Percentiles rank a stretch among this genome's conserved stretches.
These are phyloP conservation scores for Mantis religiosa DNA, from an alignment of 2,888 invertebrate genomes.

Conservation along the genomic window DNA sequence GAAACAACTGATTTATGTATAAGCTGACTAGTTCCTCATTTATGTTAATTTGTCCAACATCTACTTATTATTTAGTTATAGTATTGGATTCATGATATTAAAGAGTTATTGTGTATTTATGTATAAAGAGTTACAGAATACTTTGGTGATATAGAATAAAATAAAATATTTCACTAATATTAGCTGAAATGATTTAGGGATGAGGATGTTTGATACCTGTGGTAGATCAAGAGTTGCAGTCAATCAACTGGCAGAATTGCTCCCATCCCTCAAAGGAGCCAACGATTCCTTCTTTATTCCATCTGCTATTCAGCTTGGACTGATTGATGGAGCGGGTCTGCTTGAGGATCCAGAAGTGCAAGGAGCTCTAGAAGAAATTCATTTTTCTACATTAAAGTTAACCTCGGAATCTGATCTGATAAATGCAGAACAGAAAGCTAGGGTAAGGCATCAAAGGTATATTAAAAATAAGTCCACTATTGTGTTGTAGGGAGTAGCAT, in stretches of 20 bases:
- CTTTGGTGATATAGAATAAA: not conserved
- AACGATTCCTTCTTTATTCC: not conserved
- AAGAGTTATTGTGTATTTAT: too few species aligned
- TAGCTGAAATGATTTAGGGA: not conserved
- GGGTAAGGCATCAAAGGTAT: constrained; percentile 23
- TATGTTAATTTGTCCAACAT: too few species aligned
- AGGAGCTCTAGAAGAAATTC: constrained; percentile 15
- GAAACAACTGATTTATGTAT: too few species aligned
- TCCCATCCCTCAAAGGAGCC: constrained; percentile 22
- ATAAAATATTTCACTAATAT: not conserved
- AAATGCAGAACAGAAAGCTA: constrained; percentile 30
- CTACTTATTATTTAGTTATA: too few species aligned
- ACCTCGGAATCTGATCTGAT: constrained; percentile 21
- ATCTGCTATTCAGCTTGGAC: constrained; percentile 20
- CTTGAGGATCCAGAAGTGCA: constrained; percentile 22
- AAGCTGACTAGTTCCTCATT: too few species aligned
- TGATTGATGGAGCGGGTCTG: constrained; percentile 26
- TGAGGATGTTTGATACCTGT: constrained; percentile 25
- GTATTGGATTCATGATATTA: too few species aligned
- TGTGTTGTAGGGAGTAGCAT: too few species aligned
- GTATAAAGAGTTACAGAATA: too few species aligned
- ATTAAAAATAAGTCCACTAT: too few species aligned
- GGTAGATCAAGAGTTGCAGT: constrained; percentile 22
- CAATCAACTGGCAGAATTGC: constrained; percentile 23
- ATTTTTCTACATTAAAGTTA: constrained; percentile 22